A percentile compares a stretch with the other conserved stretches of the same genome.
phyloP scores from a whole-genome alignment of 1,140 invertebrate genomes.

The Magallana ariakensis region DNA sequence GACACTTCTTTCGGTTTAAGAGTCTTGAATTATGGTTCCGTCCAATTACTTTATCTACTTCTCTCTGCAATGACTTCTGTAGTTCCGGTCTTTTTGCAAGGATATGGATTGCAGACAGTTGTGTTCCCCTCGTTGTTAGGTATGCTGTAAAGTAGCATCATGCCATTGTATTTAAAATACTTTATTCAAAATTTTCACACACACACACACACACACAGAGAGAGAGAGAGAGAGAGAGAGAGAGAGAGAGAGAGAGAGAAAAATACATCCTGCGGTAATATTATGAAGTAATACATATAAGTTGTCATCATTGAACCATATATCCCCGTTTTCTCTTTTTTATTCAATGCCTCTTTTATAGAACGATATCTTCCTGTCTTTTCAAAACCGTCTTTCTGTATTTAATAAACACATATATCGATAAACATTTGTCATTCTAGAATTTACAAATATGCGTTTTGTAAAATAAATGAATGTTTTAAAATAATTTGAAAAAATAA shows the following conservation, averaged over 20 bases:
- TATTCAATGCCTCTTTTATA: background rate
- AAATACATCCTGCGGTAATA: background rate
- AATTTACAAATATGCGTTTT: too few species aligned
- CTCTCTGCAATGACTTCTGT: constrained; percentile 6
- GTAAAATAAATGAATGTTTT: too few species aligned
- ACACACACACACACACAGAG: too few species aligned
- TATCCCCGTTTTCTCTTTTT: background rate
- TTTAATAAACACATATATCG: too few species aligned
- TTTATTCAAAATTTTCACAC: background rate
- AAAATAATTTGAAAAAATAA: too few species aligned
- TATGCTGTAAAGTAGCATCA: background rate
- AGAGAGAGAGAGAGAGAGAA: background rate
- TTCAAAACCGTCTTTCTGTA: background rate
- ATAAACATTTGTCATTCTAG: too few species aligned
- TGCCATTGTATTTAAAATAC: background rate
- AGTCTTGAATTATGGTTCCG: background rate
- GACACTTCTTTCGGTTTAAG: background rate
- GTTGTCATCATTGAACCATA: background rate
- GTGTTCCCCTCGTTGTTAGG: constrained; percentile 14
- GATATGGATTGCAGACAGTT: background rate
- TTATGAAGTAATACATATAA: background rate
- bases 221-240: background rate
- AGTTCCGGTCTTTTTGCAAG: constrained; percentile 9
- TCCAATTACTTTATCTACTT: background rate
- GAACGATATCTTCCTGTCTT: background rate